These are phyloP conservation scores for Cinclus mexicanus DNA, from an alignment of 2,113 vertebrate genomes.

Conservation along the genomic window DNA sequence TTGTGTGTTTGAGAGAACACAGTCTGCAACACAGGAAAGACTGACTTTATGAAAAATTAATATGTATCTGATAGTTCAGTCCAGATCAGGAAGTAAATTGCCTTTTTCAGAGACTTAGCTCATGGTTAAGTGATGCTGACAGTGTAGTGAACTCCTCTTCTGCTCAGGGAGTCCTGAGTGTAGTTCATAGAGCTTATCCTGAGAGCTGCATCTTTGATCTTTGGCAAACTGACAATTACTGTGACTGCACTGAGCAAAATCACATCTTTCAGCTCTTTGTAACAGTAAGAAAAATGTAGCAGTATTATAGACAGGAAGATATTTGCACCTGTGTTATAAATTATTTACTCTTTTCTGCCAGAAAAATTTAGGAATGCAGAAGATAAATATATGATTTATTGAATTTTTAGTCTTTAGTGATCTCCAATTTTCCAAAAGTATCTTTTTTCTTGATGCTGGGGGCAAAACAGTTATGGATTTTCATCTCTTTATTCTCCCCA, in stretches of 20 bases:
- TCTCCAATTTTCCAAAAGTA: neutral
- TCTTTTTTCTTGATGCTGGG: neutral
- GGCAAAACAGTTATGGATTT: neutral
- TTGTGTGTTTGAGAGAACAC: neutral
- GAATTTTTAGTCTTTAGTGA: neutral
- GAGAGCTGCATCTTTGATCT: conserved; percentile 3
- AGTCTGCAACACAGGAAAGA: neutral
- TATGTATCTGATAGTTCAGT: neutral
- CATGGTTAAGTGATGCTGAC: neutral
- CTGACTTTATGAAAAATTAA: neutral
- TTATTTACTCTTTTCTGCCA: neutral
- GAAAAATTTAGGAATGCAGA: neutral
- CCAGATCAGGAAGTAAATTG: neutral
- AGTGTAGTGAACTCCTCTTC: neutral
- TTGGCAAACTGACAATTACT: neutral
- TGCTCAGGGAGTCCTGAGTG: neutral
- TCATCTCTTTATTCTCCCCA: neutral
- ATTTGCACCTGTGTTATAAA: neutral
- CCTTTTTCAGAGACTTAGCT: neutral
- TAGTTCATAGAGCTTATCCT: neutral
- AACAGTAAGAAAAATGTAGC: neutral
- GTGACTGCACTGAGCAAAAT: neutral
- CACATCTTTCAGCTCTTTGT: neutral
- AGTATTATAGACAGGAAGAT: neutral
- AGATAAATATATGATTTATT: neutral